Base-by-base conservation (phyloP, 2,797 vertebrate species). In the Artibeus jamaicensis region DNA sequence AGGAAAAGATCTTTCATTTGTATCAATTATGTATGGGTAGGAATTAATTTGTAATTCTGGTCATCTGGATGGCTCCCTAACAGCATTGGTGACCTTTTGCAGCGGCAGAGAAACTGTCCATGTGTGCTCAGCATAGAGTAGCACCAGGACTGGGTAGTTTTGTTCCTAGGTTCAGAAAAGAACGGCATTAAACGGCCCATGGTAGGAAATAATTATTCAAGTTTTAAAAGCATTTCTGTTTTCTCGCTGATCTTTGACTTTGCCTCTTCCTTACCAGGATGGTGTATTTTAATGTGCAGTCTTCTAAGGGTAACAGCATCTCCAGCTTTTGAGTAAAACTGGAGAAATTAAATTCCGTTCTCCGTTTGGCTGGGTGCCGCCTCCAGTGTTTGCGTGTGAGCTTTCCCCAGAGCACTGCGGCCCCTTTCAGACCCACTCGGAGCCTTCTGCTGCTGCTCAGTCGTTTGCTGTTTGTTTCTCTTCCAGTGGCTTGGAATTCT, bases 21-120 rank as follows among this genome's bases (percentile, higher is more conserved):
- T 97, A 98, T 98, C 94, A 97, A 96, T 98, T 98, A 98, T 97
- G 89, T 96, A 97, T 98, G 95, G 98, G 50, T 81, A 98, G 97
- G 98, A 98, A 98, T 98, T 98, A 98, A 98, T 98, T 98, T 98
- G 97, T 98, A 98, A 98, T 97, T 98, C 96, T 19, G 97, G 95
- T 98, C 96, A 93, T 98, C 98, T 98, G 95, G 86, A 97, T 97
- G 87, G 89, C 97, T 98, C 95, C 44, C 6, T 71, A 97, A 96
- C 96, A 96, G 95, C 94, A 84, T 89, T 24, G 42, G 62, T 93
- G 97, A 95, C 95, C 93, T 95, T 96, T 96, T 29, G 0, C 48
- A 12, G 19, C 73, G 86, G 89, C 70, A 15, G 2, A 97, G 88
- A 95, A 91, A 62, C 50, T 53, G 50, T 37, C 73, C 21, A 8